A percentile compares a stretch with the other conserved stretches of the same genome.
phyloP scores from a whole-genome alignment of 30 jellyfish, hydroid and myxozoan genomes.

The Aurelia coerulea region DNA sequence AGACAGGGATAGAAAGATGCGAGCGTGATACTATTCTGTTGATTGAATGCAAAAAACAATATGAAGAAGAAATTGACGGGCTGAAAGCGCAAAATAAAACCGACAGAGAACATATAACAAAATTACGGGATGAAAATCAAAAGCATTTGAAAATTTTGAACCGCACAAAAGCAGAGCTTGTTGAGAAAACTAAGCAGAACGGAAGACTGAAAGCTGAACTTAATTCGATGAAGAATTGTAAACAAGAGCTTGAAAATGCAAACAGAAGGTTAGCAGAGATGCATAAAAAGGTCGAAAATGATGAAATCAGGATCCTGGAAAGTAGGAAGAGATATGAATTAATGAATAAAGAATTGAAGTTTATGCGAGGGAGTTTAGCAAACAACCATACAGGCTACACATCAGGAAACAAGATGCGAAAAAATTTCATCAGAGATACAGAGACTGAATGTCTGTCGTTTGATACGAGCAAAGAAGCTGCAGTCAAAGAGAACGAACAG shows the following conservation, averaged over 20 bases:
- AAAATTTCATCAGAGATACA: not conserved
- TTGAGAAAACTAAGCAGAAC: not conserved
- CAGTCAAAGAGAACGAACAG: no score
- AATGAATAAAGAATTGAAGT: slow-evolving; percentile 22
- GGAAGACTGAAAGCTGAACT: not conserved
- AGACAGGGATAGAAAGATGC: not conserved
- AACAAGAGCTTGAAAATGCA: not conserved
- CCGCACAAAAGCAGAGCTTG: not conserved
- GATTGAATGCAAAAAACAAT: not conserved
- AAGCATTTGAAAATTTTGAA: not conserved
- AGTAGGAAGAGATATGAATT: slow-evolving; percentile 15
- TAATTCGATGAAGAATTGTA: not conserved
- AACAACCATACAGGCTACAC: not conserved
- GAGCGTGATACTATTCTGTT: not conserved
- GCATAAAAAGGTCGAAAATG: not conserved
- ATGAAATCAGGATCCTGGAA: slow-evolving; percentile 16
- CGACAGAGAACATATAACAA: not conserved
- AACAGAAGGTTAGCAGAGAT: slow-evolving; percentile 12
- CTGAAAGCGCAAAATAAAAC: not conserved
- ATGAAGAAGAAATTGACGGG: not conserved
- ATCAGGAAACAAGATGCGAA: not conserved
- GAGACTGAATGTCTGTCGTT: no score
- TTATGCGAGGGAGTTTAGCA: not conserved
- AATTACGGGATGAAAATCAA: not conserved
- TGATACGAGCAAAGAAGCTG: no score